Base-by-base conservation (phyloP, 2,888 invertebrate genomes). In the Cerastis rubricosa region DNA sequence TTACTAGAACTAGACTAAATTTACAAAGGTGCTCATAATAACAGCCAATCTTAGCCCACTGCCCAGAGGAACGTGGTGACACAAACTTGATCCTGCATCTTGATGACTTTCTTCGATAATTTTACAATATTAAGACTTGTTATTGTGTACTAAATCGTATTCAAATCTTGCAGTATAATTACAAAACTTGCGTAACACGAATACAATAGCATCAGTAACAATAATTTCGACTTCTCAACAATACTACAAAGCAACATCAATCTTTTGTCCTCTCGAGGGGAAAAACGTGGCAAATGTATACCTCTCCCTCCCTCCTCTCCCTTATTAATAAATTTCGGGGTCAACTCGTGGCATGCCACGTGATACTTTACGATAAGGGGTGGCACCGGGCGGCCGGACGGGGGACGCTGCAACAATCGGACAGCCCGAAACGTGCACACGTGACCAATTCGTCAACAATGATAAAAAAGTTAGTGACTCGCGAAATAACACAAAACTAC, bases 361-460 rank as follows among this genome's bases (percentile, higher is more conserved):
- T 76, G 69, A 45, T 22, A n/a, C 9, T 1, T 14, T 47, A 29
- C 8, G 29, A 64, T 80, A 45, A n/a, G 22, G 35, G 69, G 43
- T 43, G 49, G 47, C 29, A 19, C 22, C n/a, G 40, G 1, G 25
- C 25, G 40, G 1, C 35, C 25, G 25, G 43, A 29, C 8, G 64
- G 19, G 29, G 14, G 12, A 45, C 25, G 29, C 9, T 45, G n/a
- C 40, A 70, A 51, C 47, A 40, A 65, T 35, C 25, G 43, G 54
- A 35, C 2, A 29, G 25, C 22, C 43, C 68, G 25, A 68, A 76
- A 68, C 47, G 9, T 12, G 1, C 22, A 65, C 51, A 76, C 47
- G 54, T 78, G 80, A 43, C 63, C 25, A 51, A 9, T 45, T 25
- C 49, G 22, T 25, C 43, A 70, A 51, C 49, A 79, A 51, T 40